Evolutionary conservation across 2,888 invertebrate species (phyloP).

Genomic region (Helicoverpa assulta): DNA sequence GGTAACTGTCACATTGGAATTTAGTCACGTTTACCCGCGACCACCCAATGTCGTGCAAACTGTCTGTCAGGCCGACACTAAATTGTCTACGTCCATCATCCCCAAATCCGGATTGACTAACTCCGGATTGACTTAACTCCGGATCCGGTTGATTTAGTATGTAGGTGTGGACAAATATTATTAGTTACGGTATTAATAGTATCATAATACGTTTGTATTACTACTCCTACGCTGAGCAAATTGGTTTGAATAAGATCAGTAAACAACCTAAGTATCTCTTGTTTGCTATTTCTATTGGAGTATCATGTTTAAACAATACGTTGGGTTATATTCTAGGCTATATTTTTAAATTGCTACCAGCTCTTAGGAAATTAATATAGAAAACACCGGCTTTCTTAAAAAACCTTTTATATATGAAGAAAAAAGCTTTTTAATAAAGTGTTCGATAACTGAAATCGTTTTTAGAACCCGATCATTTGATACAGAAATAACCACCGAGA

Average conservation of each 20-base stretch:
- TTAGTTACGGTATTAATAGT: slow-evolving; percentile 4
- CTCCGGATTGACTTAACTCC: slow-evolving; percentile 11
- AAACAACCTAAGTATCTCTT: slow-evolving; percentile 3
- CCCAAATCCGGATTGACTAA: neutral
- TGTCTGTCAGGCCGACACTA: slow-evolving; percentile 32
- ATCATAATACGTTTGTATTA: neutral
- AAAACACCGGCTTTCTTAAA: too few species aligned
- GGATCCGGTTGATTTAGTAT: slow-evolving; percentile 24
- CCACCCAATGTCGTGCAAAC: slow-evolving; percentile 23
- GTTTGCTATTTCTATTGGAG: too few species aligned
- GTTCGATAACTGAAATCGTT: too few species aligned
- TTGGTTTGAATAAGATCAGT: neutral
- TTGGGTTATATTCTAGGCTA: too few species aligned
- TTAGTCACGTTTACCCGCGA: slow-evolving; percentile 49
- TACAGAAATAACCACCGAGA: too few species aligned
- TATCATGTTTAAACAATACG: too few species aligned
- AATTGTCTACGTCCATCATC: slow-evolving; percentile 51
- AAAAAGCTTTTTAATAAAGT: too few species aligned
- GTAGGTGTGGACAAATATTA: neutral
- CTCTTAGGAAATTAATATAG: too few species aligned
- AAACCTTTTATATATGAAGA: too few species aligned
- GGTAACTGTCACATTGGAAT: slow-evolving; percentile 46
- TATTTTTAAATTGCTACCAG: too few species aligned
- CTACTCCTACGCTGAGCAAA: neutral
- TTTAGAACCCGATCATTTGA: too few species aligned